Evolutionary conservation across 2,888 invertebrate species (phyloP).

Genomic region (Charanyca ferruginea): DNA sequence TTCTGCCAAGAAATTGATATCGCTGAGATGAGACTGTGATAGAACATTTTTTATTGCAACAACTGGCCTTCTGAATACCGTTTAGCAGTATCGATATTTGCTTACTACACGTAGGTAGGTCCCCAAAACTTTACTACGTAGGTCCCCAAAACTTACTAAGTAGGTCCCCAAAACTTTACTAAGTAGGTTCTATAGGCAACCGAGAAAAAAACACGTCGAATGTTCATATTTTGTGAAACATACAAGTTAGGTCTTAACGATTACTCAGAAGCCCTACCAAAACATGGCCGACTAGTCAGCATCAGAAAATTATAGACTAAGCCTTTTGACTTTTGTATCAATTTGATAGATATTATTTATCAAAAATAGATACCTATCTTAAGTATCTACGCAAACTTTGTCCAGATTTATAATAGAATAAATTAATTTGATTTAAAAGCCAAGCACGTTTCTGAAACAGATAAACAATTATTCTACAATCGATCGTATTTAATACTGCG

Average conservation of each 20-base stretch:
- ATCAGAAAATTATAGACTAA: slow-evolving; percentile 41
- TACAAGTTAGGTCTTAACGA: slow-evolving; percentile 13
- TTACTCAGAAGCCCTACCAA: slow-evolving; percentile 24
- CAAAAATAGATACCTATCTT: slow-evolving; percentile 46
- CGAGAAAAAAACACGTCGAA: background rate
- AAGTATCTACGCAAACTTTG: slow-evolving; percentile 37
- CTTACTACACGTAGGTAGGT: no score
- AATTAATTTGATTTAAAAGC: slow-evolving; percentile 67
- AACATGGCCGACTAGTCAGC: slow-evolving; percentile 14
- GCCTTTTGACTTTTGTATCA: slow-evolving; percentile 45
- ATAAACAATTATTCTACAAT: slow-evolving; percentile 73
- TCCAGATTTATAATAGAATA: slow-evolving; percentile 52
- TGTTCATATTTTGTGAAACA: background rate
- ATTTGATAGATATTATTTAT: slow-evolving; percentile 48
- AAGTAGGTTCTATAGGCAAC: no score
- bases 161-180: no score
- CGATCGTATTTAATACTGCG: slow-evolving; percentile 72
- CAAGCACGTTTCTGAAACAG: slow-evolving; percentile 68
- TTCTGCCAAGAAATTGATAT: no score
- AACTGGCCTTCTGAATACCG: no score
- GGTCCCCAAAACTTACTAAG: no score
- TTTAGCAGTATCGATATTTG: no score
- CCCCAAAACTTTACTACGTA: no score
- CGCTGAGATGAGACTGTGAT: no score
- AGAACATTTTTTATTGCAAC: no score